phyloP scores from a whole-genome alignment of 2,797 vertebrate genomes.

The Steatocranus sp. region DNA sequence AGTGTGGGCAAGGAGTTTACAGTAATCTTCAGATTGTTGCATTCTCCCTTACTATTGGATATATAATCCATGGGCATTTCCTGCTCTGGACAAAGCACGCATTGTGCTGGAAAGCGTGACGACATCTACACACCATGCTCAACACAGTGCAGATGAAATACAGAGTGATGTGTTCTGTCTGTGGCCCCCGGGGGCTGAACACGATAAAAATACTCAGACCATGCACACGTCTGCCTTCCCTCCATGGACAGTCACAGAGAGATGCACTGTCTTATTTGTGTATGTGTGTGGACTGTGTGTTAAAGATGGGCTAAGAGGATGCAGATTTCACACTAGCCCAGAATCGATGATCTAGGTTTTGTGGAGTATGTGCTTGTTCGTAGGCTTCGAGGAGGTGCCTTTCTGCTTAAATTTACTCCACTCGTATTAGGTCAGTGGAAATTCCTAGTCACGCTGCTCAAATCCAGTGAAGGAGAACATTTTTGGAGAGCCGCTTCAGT shows the following conservation, averaged over 20 bases:
- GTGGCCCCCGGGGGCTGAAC: constrained; percentile 12
- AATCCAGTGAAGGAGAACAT: constrained; percentile 24
- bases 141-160: constrained; percentile 31
- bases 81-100: constrained; percentile 58
- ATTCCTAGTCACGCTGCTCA: background rate
- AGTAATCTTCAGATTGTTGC: constrained; percentile 54
- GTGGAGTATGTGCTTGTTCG: background rate
- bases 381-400: background rate
- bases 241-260: constrained; percentile 8
- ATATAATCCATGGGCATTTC: constrained; percentile 53
- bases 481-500: background rate
- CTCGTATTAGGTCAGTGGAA: constrained; percentile 13
- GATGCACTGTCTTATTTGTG: constrained; percentile 3
- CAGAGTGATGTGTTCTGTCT: constrained; percentile 36
- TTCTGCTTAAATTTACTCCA: background rate
- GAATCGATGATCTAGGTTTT: constrained; percentile 11
- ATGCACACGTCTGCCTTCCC: constrained; percentile 44
- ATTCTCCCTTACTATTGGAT: constrained; percentile 29
- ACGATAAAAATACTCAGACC: constrained; percentile 57
- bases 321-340: background rate
- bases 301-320: background rate
- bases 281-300: background rate
- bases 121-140: constrained; percentile 42
- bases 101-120: constrained; percentile 59
- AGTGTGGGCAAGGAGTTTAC: constrained; percentile 34